Percentiles rank a stretch among this genome's conserved stretches.
These are phyloP conservation scores for Oophaga pumilio DNA, from an alignment of 2,113 vertebrate genomes.

Conservation along the genomic window DNA sequence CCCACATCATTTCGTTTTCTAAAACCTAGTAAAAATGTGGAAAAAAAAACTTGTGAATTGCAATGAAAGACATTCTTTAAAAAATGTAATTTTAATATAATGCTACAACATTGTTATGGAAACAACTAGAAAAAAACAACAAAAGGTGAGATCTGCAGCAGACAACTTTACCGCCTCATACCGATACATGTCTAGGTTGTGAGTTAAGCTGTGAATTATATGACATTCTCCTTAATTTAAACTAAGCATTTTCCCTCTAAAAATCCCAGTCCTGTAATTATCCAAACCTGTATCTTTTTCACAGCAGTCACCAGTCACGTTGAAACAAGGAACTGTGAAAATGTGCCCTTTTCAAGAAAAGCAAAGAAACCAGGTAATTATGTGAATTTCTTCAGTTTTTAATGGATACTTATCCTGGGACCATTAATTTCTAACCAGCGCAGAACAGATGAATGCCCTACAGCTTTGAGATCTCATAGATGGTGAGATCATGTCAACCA, in stretches of 20 bases:
- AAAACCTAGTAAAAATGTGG: no score
- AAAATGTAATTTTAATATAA: no score
- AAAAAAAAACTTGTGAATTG: no score
- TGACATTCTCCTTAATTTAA: background rate
- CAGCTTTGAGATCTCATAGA: background rate
- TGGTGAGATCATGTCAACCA: background rate
- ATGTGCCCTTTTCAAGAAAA: conserved; percentile 25
- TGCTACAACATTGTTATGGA: no score
- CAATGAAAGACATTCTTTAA: no score
- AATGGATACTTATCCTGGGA: background rate
- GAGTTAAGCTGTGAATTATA: conserved; percentile 6
- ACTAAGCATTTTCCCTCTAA: background rate
- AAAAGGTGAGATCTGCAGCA: background rate
- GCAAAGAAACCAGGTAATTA: conserved; percentile 3
- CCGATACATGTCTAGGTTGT: background rate
- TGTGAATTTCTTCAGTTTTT: conserved; percentile 12
- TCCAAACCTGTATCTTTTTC: conserved; percentile 31
- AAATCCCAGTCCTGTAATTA: background rate
- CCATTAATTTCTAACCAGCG: background rate
- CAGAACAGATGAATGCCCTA: background rate
- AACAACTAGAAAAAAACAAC: background rate
- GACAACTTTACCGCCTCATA: background rate
- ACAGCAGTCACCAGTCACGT: conserved; percentile 23
- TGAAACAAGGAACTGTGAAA: conserved; percentile 11
- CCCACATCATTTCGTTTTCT: no score